These are phyloP conservation scores for Anguilla japonica DNA, from an alignment of 2,113 vertebrate species.

Conservation along the genomic window DNA sequence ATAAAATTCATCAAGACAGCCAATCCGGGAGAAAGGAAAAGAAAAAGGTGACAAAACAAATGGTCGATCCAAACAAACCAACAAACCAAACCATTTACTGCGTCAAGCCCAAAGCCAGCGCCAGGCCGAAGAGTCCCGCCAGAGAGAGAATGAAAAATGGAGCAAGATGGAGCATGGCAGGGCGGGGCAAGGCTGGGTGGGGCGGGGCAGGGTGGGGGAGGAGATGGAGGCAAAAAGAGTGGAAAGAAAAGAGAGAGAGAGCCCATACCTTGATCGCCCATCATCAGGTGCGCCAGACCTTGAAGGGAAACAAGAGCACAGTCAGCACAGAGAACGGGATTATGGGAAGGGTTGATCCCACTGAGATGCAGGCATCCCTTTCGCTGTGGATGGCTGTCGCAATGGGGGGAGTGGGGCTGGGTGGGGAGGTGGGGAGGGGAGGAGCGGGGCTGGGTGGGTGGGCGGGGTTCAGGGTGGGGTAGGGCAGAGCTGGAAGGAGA, in stretches of 20 bases:
- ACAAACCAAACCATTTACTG: conserved; percentile 71
- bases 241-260: conserved; percentile 90
- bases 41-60: not conserved
- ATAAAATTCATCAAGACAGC: conserved; percentile 30
- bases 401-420: conserved; percentile 56
- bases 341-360: conserved; percentile 82
- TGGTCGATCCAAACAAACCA: conserved; percentile 49
- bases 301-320: conserved; percentile 99
- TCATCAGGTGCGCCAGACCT: conserved; percentile 99
- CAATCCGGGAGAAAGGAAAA: not conserved
- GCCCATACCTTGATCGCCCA: conserved; percentile 99
- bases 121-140: conserved; percentile 67
- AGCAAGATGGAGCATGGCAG: conserved; percentile 44
- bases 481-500: not conserved
- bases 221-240: conserved; percentile 57
- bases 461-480: conserved; percentile 34
- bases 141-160: conserved; percentile 60
- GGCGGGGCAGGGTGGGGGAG: conserved; percentile 63
- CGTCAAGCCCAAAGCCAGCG: conserved; percentile 76
- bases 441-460: conserved; percentile 18
- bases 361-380: conserved; percentile 80
- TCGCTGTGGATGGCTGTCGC: conserved; percentile 76
- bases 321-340: conserved; percentile 98
- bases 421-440: conserved; percentile 22
- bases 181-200: conserved; percentile 55